Evolutionary conservation across 2,888 invertebrate species (phyloP).

Genomic region (Elaeidobius kamerunicus): DNA sequence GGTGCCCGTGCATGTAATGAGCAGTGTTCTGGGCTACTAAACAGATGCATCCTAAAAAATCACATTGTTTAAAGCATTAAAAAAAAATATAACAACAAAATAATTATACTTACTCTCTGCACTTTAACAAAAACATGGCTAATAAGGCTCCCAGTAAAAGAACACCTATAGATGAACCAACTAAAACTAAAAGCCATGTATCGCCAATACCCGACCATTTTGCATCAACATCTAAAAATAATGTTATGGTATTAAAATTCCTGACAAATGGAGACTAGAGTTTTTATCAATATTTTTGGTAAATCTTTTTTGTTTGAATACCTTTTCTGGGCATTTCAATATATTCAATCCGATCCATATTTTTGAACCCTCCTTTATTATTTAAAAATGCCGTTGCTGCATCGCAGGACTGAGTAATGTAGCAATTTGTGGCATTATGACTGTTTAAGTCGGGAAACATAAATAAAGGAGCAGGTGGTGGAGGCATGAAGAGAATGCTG

Average conservation of each 20-base stretch:
- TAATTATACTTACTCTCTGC: slow-evolving; percentile 70
- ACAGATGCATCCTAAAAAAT: slow-evolving; percentile 52
- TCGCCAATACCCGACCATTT: slow-evolving; percentile 65
- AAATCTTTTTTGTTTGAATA: no score
- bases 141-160: slow-evolving; percentile 74
- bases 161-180: slow-evolving; percentile 77
- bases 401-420: slow-evolving; percentile 57
- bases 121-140: slow-evolving; percentile 75
- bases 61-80: neutral
- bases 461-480: slow-evolving; percentile 79
- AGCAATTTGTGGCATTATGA: slow-evolving; percentile 59
- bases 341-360: slow-evolving; percentile 55
- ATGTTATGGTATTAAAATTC: neutral
- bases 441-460: slow-evolving; percentile 50
- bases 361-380: slow-evolving; percentile 31
- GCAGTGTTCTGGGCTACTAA: slow-evolving; percentile 55
- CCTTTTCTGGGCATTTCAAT: slow-evolving; percentile 78
- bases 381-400: slow-evolving; percentile 54
- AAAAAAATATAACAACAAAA: neutral
- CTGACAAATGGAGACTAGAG: no score
- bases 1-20: slow-evolving; percentile 38
- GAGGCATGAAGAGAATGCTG: slow-evolving; percentile 77
- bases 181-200: slow-evolving; percentile 78
- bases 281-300: neutral
- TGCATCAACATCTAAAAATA: slow-evolving; percentile 51